phyloP scores from a whole-genome alignment of 2,888 invertebrate genomes.

The Dugesia japonica region DNA sequence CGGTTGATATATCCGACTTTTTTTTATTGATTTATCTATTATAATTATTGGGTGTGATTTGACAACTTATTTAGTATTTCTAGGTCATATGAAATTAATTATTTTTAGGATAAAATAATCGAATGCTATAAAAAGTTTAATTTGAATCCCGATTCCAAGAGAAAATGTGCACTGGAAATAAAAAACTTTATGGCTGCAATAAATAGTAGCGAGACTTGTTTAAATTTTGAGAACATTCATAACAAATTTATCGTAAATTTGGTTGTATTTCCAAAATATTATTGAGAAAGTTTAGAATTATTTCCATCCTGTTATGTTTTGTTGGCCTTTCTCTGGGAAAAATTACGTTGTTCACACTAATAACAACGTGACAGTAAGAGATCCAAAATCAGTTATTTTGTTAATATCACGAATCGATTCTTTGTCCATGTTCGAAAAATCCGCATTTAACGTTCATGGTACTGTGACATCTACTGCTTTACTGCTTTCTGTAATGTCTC shows the following conservation, averaged over 20 bases:
- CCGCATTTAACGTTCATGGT: background rate
- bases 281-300: too few relatives aligned
- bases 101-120: conserved; percentile 1
- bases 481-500: background rate
- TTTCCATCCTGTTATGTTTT: background rate
- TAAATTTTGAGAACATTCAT: too few relatives aligned
- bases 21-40: too few relatives aligned
- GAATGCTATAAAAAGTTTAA: background rate
- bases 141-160: background rate
- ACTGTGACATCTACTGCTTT: background rate
- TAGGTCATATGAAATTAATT: too few relatives aligned
- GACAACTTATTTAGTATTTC: too few relatives aligned
- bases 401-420: background rate
- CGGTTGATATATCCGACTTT: too few relatives aligned
- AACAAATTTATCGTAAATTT: too few relatives aligned
- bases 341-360: background rate
- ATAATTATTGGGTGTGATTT: too few relatives aligned
- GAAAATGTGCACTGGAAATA: background rate
- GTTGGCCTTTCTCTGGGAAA: background rate
- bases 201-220: too few relatives aligned
- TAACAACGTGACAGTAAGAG: background rate
- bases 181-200: background rate
- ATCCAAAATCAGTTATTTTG: background rate
- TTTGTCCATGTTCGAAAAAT: background rate
- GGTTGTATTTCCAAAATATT: too few relatives aligned